Conservation (phyloP, 2,888 invertebrate genomes). For the Eupithecia inturbata region DNA sequence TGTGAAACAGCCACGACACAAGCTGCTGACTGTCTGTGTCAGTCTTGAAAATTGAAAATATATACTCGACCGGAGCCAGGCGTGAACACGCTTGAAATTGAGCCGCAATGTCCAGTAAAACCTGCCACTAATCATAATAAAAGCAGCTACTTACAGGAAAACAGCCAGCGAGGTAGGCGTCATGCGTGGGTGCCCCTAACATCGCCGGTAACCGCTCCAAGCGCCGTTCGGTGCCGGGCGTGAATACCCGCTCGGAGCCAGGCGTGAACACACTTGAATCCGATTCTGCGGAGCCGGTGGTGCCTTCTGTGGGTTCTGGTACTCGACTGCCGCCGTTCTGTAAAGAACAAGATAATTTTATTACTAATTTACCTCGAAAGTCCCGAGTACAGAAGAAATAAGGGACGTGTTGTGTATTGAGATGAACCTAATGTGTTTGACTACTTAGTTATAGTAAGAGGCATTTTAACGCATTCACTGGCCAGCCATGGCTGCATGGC, state of each 20-base stretch:
- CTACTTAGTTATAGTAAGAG: no score
- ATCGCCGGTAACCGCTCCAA: slow-evolving; percentile 76
- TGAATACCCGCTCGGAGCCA: slow-evolving; percentile 53
- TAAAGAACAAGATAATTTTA: neutral
- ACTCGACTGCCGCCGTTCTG: slow-evolving; percentile 61
- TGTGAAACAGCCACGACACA: no score
- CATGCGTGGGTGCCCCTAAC: slow-evolving; percentile 81
- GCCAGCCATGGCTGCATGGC: no score
- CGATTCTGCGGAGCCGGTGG: slow-evolving; percentile 46
- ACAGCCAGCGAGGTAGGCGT: slow-evolving; percentile 93
- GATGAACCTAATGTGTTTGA: no score
- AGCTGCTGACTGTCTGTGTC: no score
- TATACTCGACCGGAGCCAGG: slow-evolving; percentile 56
- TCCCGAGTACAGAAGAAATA: no score
- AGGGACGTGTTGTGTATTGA: no score
- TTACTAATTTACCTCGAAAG: neutral
- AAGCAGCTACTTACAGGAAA: slow-evolving; percentile 81
- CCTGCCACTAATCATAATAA: no score
- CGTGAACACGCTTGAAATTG: slow-evolving; percentile 63
- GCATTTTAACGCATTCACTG: no score
- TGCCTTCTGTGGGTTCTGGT: slow-evolving; percentile 31
- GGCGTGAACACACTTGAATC: slow-evolving; percentile 64
- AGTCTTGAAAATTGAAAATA: no score
- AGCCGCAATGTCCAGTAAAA: no score
- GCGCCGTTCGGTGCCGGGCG: slow-evolving; percentile 78